phyloP scores from a whole-genome alignment of 2,888 invertebrate genomes.

The Zelleria hepariella region DNA sequence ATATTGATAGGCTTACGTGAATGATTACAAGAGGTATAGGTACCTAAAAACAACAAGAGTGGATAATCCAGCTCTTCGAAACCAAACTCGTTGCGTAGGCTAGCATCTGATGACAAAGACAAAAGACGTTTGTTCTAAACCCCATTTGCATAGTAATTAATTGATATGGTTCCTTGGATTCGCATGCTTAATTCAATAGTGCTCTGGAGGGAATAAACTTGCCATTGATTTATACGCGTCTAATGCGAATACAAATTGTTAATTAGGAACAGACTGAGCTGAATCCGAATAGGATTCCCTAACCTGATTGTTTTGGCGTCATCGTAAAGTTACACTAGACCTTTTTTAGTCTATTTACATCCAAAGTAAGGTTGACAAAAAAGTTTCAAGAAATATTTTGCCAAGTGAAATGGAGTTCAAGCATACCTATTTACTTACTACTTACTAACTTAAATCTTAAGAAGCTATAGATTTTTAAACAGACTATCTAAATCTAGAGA shows the following conservation, averaged over 20 bases:
- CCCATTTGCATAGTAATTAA: conserved; percentile 27
- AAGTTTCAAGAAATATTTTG: no score
- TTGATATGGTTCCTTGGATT: conserved; percentile 14
- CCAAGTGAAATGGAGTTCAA: no score
- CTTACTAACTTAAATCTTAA: no score
- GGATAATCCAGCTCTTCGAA: neutral
- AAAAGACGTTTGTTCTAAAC: conserved; percentile 21
- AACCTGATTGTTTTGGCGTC: neutral
- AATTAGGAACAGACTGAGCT: conserved; percentile 1
- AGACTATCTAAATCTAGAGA: neutral
- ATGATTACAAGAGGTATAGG: no score
- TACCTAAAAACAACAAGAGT: no score
- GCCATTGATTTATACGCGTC: conserved; percentile 12
- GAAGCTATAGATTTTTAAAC: neutral
- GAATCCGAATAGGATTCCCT: neutral
- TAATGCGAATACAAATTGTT: conserved; percentile 7
- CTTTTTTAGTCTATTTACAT: no score
- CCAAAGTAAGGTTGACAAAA: no score
- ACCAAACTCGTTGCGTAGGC: neutral
- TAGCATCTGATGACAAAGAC: conserved; percentile 13
- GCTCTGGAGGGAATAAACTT: conserved; percentile 5
- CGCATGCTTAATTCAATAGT: conserved; percentile 8
- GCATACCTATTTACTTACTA: no score
- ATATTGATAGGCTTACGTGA: no score
- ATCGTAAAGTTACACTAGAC: no score